Base-by-base conservation (phyloP, 2,888 invertebrate genomes). In the Acanthosepion lycidas region DNA sequence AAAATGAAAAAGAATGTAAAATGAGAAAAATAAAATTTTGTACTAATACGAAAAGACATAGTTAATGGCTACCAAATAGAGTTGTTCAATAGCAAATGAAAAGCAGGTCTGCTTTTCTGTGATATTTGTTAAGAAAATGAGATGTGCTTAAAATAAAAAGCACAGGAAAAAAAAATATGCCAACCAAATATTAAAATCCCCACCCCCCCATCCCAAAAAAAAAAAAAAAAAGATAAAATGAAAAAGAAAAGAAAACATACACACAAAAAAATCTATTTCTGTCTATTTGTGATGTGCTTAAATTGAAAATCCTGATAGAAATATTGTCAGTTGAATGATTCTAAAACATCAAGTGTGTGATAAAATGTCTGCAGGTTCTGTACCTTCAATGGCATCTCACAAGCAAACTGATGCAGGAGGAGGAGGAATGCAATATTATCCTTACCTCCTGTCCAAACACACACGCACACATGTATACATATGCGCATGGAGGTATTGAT, bases 271-370 rank as follows among this genome's bases (percentile, higher is more conserved):
- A 78, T 78, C 78, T 78, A 78, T 78, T 78, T 78, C 78, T 78
- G 78, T 78, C 78, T 78, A 78, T 78, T 78, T 78, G 28, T 78
- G 78, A 78, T 78, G 78, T 78, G 78, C 28, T 78, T 78, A n/a
- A 78, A 78, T 78, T 78, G 78, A 78, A n/a, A 78, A 78, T 78
- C 28, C n/a, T 78, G 78, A 78, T 78, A 78, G 78, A 78, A 78
- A 78, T 78, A 78, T 78, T 78, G 78, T 78, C 78, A 78, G 78
- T 78, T 78, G 78, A 78, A 78, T 78, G 28, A 78, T 78, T 78
- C 78, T 78, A n/a, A 78, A 78, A n/a, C 78, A 78, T 78, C 78
- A 78, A 78, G 78, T n/a, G n/a, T 78, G 78, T 78, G 78, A 78
- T 78, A 78, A 78, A 78, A 78, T 78, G 78, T 78, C 78, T 78